A percentile compares a stretch with the other conserved stretches of the same genome.
Conservation (phyloP, 2,888 invertebrate genomes). For the Nudaria mundana region DNA sequence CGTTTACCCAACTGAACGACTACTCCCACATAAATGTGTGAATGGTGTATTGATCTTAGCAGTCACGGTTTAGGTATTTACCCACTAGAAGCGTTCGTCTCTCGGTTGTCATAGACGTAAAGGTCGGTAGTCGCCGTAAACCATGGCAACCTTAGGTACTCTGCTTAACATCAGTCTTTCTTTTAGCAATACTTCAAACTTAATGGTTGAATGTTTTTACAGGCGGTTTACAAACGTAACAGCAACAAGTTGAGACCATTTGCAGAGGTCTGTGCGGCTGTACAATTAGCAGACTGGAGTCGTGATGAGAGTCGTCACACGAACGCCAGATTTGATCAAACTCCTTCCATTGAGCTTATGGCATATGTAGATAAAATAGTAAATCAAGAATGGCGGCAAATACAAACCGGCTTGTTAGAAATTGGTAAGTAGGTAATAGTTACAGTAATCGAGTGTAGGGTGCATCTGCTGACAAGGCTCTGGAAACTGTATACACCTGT, state of each 20-base stretch:
- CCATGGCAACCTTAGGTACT: too few species aligned
- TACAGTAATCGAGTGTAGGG: background rate
- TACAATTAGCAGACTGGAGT: constrained; percentile 52
- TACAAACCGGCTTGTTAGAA: constrained; percentile 53
- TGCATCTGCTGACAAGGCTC: background rate
- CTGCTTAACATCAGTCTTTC: too few species aligned
- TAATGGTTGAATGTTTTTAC: constrained; percentile 12
- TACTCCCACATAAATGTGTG: too few species aligned
- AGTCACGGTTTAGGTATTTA: too few species aligned
- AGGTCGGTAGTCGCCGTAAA: too few species aligned
- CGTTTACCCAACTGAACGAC: too few species aligned
- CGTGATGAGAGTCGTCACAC: constrained; percentile 22
- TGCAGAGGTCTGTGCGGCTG: constrained; percentile 42
- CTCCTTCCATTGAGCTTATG: constrained; percentile 58
- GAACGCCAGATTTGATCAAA: constrained; percentile 31
- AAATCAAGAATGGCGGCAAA: constrained; percentile 72
- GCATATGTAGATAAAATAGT: constrained; percentile 71
- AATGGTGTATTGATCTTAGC: too few species aligned
- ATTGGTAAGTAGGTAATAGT: constrained; percentile 54
- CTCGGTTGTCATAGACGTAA: too few species aligned
- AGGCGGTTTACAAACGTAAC: constrained; percentile 40
- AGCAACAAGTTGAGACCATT: constrained; percentile 38
- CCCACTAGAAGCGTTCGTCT: too few species aligned
- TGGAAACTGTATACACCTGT: too few species aligned
- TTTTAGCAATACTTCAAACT: background rate